phyloP scores from a whole-genome alignment of 2,113 vertebrate genomes.

The Antigone vipio region DNA sequence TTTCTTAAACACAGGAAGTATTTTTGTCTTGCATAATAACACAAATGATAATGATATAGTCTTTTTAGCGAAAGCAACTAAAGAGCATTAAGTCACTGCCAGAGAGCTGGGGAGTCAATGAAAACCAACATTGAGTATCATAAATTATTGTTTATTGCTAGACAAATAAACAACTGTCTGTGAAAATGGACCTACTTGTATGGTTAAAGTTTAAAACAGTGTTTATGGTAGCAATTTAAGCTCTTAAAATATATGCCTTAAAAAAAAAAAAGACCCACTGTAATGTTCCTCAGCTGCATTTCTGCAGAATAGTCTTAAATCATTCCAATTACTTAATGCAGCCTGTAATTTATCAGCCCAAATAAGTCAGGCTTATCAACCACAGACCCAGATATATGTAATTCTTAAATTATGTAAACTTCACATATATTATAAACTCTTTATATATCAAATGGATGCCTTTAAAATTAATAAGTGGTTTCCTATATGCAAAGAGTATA shows the following conservation, averaged over 20 bases:
- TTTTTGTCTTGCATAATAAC: constrained; percentile 34
- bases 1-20: constrained; percentile 48
- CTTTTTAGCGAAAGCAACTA: constrained; percentile 26
- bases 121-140: constrained; percentile 34
- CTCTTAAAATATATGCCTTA: constrained; percentile 60
- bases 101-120: constrained; percentile 22
- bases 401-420: constrained; percentile 63
- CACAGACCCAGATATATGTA: constrained; percentile 25
- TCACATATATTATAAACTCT: not conserved
- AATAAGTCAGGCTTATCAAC: constrained; percentile 44
- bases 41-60: constrained; percentile 31
- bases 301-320: constrained; percentile 52
- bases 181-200: constrained; percentile 31
- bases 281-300: constrained; percentile 53
- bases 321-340: constrained; percentile 62
- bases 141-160: constrained; percentile 72
- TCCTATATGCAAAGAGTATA: not conserved
- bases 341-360: constrained; percentile 65
- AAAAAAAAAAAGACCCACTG: constrained; percentile 62
- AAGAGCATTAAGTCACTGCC: constrained; percentile 42
- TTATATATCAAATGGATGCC: not conserved
- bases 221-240: constrained; percentile 63
- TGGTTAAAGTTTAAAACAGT: constrained; percentile 57
- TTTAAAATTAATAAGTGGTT: not conserved
- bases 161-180: constrained; percentile 52